Conservation (phyloP, 1,140 invertebrate genomes). For the Acyrthosiphon pisum region DNA sequence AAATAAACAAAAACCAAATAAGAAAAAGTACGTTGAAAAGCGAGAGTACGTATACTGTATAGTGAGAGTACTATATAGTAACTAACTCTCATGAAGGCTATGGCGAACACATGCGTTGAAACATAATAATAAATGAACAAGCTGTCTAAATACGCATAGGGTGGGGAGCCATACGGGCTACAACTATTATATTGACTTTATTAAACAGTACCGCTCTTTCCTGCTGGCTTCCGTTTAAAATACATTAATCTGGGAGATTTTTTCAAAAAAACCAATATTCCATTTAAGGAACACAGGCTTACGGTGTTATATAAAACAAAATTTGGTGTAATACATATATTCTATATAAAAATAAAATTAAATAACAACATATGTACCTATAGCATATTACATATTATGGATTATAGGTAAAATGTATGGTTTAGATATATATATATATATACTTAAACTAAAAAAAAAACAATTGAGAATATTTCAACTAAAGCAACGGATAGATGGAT, state of each 20-base stretch:
- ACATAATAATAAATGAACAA: constrained; percentile 49
- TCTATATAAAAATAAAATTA: too few relatives aligned
- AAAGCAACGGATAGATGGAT: too few relatives aligned
- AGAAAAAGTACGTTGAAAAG: constrained; percentile 38
- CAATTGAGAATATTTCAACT: too few relatives aligned
- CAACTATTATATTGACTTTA: constrained; percentile 50
- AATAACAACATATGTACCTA: too few relatives aligned
- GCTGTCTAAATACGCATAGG: constrained; percentile 45
- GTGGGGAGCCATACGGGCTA: constrained; percentile 44
- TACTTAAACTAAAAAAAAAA: too few relatives aligned
- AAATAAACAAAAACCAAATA: constrained; percentile 16
- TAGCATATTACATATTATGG: too few relatives aligned
- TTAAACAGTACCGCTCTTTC: constrained; percentile 31
- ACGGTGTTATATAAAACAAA: not conserved
- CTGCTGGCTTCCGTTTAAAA: constrained; percentile 46
- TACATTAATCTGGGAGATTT: constrained; percentile 39
- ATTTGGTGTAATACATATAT: too few relatives aligned
- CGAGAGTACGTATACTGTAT: constrained; percentile 4
- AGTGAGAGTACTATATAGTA: not conserved
- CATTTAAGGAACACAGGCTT: not conserved
- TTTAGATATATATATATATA: too few relatives aligned
- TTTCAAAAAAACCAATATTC: constrained; percentile 15
- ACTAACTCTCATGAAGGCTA: constrained; percentile 17
- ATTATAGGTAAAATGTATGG: too few relatives aligned
- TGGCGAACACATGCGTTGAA: constrained; percentile 46